phyloP scores from a whole-genome alignment of 2,797 vertebrate genomes.

The Malacoraja senta region DNA sequence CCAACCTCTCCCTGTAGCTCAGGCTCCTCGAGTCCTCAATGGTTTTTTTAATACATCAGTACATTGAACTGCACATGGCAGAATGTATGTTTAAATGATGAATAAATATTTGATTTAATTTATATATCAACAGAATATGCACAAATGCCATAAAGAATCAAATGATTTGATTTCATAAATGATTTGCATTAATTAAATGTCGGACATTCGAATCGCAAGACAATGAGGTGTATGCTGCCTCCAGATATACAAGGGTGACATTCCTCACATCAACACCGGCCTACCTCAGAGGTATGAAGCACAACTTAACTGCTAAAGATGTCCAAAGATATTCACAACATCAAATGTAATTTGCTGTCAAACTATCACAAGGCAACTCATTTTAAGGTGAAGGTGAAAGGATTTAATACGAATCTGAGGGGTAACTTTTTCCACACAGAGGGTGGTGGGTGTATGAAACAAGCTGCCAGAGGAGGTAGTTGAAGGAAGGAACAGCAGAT shows the following conservation, averaged over 20 bases:
- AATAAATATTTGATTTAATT: not conserved
- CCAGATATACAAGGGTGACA: not conserved
- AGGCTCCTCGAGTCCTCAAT: not conserved
- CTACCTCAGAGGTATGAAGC: not conserved
- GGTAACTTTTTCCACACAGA: too few relatives aligned
- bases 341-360: not conserved
- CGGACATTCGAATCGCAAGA: not conserved
- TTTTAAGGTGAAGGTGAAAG: too few relatives aligned
- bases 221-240: not conserved
- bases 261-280: not conserved
- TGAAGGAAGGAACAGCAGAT: too few relatives aligned
- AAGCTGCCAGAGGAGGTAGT: too few relatives aligned
- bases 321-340: not conserved
- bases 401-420: too few relatives aligned
- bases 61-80: not conserved
- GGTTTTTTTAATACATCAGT: not conserved
- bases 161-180: not conserved
- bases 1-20: too few relatives aligned
- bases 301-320: not conserved
- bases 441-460: too few relatives aligned
- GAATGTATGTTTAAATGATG: not conserved
- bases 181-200: not conserved
- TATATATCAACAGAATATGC: not conserved
- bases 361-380: not conserved
- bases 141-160: not conserved